Conservation (phyloP, 1,140 invertebrate genomes). For the Copidosoma floridanum region DNA sequence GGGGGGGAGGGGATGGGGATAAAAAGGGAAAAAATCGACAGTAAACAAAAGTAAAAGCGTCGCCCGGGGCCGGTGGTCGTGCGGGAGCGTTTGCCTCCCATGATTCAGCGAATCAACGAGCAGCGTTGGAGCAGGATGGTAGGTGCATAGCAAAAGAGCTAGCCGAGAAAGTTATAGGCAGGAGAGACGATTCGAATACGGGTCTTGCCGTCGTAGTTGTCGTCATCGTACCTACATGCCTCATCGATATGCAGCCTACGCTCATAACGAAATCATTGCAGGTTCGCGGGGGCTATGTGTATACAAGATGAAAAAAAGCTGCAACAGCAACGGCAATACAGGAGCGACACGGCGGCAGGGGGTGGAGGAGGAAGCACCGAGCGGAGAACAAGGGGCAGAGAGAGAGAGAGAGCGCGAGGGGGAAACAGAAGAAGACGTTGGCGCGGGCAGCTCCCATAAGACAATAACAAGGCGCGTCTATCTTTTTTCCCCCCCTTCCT, state of each 20-base stretch:
- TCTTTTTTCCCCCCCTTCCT: too few relatives aligned
- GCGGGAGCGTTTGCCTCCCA: constrained; percentile 8
- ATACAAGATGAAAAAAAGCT: background rate
- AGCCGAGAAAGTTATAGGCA: too few relatives aligned
- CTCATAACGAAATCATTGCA: constrained; percentile 17
- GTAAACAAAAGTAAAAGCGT: too few relatives aligned
- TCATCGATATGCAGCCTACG: constrained; percentile 7
- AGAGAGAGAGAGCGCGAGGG: constrained; percentile 21
- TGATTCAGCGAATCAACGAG: constrained; percentile 19
- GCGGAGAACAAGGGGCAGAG: background rate
- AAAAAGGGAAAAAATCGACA: too few relatives aligned
- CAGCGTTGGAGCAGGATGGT: background rate
- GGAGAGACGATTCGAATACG: too few relatives aligned
- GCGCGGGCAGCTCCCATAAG: background rate
- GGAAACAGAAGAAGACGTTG: background rate
- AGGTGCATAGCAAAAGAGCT: too few relatives aligned
- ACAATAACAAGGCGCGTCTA: background rate
- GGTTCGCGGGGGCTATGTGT: background rate
- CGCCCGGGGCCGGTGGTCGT: constrained; percentile 21
- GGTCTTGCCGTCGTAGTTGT: too few relatives aligned
- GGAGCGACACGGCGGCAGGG: background rate
- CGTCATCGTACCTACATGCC: too few relatives aligned
- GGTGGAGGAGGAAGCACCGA: background rate
- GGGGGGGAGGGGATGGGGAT: too few relatives aligned
- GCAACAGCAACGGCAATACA: too few relatives aligned